phyloP scores from a whole-genome alignment of 2,888 invertebrate species.

The Caradrina kadenii region DNA sequence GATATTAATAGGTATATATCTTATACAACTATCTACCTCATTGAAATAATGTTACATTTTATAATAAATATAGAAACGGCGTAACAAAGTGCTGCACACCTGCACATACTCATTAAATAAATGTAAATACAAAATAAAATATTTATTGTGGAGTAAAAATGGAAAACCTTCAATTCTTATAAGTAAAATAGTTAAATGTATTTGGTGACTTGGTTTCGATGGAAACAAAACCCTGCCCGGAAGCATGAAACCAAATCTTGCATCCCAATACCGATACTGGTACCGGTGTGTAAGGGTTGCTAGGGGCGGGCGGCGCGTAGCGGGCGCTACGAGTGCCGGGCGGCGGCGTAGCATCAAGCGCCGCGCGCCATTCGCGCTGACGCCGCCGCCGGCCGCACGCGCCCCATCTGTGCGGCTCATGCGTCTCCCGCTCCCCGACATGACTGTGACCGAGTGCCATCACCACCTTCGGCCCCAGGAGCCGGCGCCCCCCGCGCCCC shows the following conservation, averaged over 20 bases:
- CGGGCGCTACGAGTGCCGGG: conserved; percentile 75
- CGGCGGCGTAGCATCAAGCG: conserved; percentile 81
- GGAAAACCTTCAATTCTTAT: conserved; percentile 8
- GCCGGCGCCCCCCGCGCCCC: conserved; percentile 68
- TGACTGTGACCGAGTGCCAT: conserved; percentile 88
- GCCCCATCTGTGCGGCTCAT: conserved; percentile 82
- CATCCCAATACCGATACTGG: conserved; percentile 2
- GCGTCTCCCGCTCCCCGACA: conserved; percentile 80
- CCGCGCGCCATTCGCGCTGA: conserved; percentile 87
- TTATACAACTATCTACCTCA: neutral
- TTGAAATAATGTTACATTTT: neutral
- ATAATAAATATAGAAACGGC: conserved; percentile 1
- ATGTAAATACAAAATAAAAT: neutral
- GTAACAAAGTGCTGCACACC: conserved; percentile 1
- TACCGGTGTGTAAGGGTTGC: conserved; percentile 68
- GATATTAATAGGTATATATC: neutral
- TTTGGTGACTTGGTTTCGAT: neutral
- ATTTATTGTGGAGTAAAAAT: conserved; percentile 3
- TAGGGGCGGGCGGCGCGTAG: conserved; percentile 79
- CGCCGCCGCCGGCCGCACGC: conserved; percentile 89
- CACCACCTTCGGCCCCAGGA: conserved; percentile 67
- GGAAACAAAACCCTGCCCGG: neutral
- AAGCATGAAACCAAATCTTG: conserved; percentile 3
- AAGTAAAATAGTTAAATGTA: neutral
- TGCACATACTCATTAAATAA: neutral